Base-by-base conservation (phyloP, 2,113 vertebrate genomes). In the Erinaceus europaeus region DNA sequence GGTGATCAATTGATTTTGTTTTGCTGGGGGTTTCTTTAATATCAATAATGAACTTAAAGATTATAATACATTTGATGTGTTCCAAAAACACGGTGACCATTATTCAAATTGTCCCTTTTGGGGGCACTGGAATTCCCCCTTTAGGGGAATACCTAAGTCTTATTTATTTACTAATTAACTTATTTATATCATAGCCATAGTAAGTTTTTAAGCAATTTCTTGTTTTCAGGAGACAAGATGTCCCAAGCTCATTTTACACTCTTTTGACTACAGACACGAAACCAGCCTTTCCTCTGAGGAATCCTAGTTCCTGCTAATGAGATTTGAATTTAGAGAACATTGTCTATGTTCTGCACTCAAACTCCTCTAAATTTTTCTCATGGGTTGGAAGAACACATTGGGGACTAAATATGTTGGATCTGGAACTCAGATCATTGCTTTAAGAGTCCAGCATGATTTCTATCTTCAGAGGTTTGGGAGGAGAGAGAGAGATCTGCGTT, bases 1-100 rank as follows among this genome's bases (percentile, higher is more conserved):
- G 69, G 42, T 88, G 73, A 81, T 69, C 27, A n/a, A 71, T 81
- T 81, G 68, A 74, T 87, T 86, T 83, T 59, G 77, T 50, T 74
- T 87, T 61, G 61, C 88, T 36, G 50, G 21, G 27, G 7, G 50
- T 80, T 48, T 72, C 75, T 84, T 9, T 3, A 61, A 23, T 69
- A 52, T 88, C 81, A 55, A 32, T 90, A 77, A n/a, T 69, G 44
- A 81, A 75, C 57, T 36, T 23, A 44, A 27, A 21, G 73, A 80
- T 69, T 75, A 76, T 88, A 71, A 83, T 93, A 4, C 55, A 68
- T 67, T 68, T 72, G 32, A 42, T n/a, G 55, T 72, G 20, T 84
- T 84, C 86, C 14, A 62, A 17, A 72, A 72, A 81, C 27, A 59
- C 40, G 73, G 21, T 46, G 34, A 32, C 67, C 38, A 11, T 90